A percentile compares a stretch with the other conserved stretches of the same genome.
Conservation (phyloP, 2,888 invertebrate genomes). For the Eristalis arbustorum region DNA sequence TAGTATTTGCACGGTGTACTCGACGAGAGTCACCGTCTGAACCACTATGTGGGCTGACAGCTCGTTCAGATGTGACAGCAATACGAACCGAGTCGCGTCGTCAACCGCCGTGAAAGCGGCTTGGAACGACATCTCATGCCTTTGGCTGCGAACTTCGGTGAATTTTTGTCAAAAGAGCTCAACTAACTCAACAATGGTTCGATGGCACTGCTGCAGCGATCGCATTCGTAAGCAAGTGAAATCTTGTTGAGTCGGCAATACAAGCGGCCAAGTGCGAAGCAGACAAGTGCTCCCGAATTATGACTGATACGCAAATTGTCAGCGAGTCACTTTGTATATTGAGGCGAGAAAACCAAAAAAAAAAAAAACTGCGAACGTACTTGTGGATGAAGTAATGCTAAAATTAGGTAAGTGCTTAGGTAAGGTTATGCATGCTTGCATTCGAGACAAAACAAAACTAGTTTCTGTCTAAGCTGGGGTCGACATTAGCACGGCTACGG, state of each 20-base stretch:
- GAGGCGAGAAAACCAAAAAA: background rate
- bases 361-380: background rate
- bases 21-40: background rate
- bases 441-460: background rate
- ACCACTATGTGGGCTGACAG: background rate
- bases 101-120: background rate
- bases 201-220: background rate
- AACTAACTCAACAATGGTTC: background rate
- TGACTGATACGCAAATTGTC: constrained; percentile 8
- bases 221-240: constrained; percentile 22
- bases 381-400: constrained; percentile 27
- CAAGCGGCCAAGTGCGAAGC: background rate
- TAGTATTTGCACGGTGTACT: background rate
- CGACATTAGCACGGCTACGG: background rate
- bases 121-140: too few relatives aligned
- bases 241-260: constrained; percentile 5
- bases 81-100: background rate
- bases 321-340: background rate
- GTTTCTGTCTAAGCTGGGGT: background rate
- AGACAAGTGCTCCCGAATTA: background rate
- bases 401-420: constrained; percentile 31
- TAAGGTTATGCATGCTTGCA: background rate
- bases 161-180: background rate
- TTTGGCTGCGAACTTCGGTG: too few relatives aligned
- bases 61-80: background rate